Percentiles rank a stretch among this genome's conserved stretches.
Conservation (phyloP, 2,888 invertebrate species). For the Miltochrista miniata region DNA sequence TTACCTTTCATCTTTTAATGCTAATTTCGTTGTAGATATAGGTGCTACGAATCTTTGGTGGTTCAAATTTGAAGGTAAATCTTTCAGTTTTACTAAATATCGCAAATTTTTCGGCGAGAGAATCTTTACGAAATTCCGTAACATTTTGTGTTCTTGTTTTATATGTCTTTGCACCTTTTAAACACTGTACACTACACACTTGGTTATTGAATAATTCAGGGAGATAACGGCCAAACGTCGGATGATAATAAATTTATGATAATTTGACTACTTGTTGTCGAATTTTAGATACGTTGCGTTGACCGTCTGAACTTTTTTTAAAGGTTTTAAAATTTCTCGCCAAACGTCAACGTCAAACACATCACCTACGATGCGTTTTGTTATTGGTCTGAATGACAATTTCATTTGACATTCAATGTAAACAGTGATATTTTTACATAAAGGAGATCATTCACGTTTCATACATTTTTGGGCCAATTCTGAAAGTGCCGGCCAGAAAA, state of each 20-base stretch:
- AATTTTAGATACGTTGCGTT: slow-evolving; percentile 8
- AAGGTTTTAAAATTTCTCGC: slow-evolving; percentile 34
- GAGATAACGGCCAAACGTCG: slow-evolving; percentile 21
- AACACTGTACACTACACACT: slow-evolving; percentile 25
- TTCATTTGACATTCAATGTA: no score
- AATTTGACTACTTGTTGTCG: slow-evolving; percentile 18
- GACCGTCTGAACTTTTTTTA: slow-evolving; percentile 37
- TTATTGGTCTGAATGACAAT: no score
- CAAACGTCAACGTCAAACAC: not conserved
- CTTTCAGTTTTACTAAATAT: slow-evolving; percentile 55
- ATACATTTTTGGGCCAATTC: no score
- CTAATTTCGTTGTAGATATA: slow-evolving; percentile 64
- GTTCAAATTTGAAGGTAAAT: slow-evolving; percentile 53
- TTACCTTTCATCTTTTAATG: slow-evolving; percentile 71
- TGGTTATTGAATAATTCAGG: slow-evolving; percentile 23
- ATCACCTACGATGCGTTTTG: slow-evolving; percentile 17
- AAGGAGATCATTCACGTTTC: no score
- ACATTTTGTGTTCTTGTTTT: slow-evolving; percentile 49
- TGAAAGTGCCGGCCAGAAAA: no score
- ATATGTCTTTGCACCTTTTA: slow-evolving; percentile 14
- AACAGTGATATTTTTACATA: no score
- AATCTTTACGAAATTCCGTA: slow-evolving; percentile 62
- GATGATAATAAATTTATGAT: slow-evolving; percentile 27
- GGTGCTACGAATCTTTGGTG: slow-evolving; percentile 57
- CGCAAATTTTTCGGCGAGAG: slow-evolving; percentile 51